Base-by-base conservation (phyloP, 1,140 invertebrate genomes). In the Phthorimaea operculella region DNA sequence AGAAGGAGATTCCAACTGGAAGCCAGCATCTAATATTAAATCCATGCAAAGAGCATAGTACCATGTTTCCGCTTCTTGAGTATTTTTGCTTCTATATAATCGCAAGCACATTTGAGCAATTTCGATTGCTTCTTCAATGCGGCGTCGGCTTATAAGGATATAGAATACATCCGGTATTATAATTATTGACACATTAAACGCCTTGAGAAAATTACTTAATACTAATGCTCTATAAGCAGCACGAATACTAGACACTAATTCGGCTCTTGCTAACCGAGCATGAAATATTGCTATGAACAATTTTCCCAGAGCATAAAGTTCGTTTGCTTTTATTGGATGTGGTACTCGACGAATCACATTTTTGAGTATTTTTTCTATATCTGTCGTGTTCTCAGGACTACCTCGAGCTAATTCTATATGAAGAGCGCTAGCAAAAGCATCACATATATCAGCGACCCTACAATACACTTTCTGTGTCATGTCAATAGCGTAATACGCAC, bases 31-130 rank as follows among this genome's bases (percentile, higher is more conserved):
- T 18, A 87, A 60, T 54, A 86, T 79, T 60, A 87, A 58, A 28
- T 86, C 86, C 14, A 86, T 74, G 52, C 82, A 85, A 33, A 86
- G 66, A 10, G 85, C 80, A 58, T 85, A 80, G 62, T 87, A 87
- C 76, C 76, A 83, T 12, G 76, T 76, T 63, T 82, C 74, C 55
- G 64, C 72, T 45, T 74, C 74, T 12, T 63, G 57, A 21, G 73
- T 65, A 34, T 57, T 54, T 47, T 69, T 58, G 33, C 70, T 70
- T 53, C 73, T 63, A n/a, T 62, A 59, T 21, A 80, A 63, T 28
- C 66, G 62, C 39, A 74, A 61, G 10, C 72, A 51, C 45, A 82
- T 55, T 55, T 72, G 71, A 12, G 74, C 49, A 17, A 83, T 58
- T 42, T 79, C 68, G 33, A 86, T 64, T 7, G 83, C 74, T 66